Conservation (phyloP, 2,888 invertebrate genomes). For the Reticulitermes lucifugus region DNA sequence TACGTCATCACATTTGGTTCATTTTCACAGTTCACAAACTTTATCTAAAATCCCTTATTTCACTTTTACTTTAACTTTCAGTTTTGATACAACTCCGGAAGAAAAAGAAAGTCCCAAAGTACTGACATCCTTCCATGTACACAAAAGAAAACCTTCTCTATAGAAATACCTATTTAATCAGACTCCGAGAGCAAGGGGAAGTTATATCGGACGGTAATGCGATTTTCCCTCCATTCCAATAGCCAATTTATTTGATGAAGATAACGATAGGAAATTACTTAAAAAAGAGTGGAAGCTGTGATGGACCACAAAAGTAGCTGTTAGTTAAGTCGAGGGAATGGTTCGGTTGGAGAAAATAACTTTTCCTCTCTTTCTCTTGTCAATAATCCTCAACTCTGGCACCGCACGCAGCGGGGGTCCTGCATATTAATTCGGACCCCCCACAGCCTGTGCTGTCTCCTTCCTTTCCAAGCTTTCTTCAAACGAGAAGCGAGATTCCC, state of each 20-base stretch:
- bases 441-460: neutral
- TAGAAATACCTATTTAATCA: conserved; percentile 32
- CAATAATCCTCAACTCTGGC: conserved; percentile 13
- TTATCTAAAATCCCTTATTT: neutral
- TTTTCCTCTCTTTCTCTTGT: neutral
- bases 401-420: neutral
- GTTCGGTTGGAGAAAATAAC: neutral
- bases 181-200: neutral
- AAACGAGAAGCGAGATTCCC: neutral
- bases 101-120: neutral
- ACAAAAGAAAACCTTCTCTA: conserved; percentile 3
- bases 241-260: conserved; percentile 36
- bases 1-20: too few species aligned
- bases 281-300: conserved; percentile 17
- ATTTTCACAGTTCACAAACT: too few species aligned
- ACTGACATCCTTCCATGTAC: conserved; percentile 1
- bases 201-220: conserved; percentile 18
- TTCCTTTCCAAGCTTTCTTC: neutral
- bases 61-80: neutral
- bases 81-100: neutral
- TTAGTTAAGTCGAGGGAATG: neutral
- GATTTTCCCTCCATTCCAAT: conserved; percentile 26
- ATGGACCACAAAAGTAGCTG: conserved; percentile 13
- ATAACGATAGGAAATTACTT: conserved; percentile 34
- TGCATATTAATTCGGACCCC: neutral